phyloP scores from a whole-genome alignment of 2,888 invertebrate species.

The Cataglyphis cursor region DNA sequence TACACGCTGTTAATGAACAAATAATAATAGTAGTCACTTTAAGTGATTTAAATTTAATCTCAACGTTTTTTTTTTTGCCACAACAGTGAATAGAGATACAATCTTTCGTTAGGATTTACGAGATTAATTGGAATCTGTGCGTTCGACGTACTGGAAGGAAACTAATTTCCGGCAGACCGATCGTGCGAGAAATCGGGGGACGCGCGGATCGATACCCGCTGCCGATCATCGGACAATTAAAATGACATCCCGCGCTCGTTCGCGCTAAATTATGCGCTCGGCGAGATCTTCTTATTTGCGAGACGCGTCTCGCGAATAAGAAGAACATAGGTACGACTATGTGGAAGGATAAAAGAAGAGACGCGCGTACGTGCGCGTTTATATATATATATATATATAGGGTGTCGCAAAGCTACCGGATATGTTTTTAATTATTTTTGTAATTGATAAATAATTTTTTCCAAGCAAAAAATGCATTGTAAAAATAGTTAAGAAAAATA shows the following conservation, averaged over 20 bases:
- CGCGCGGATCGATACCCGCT: constrained; percentile 30
- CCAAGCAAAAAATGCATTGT: background rate
- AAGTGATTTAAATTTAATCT: background rate
- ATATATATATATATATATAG: constrained; percentile 1
- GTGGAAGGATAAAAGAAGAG: constrained; percentile 36
- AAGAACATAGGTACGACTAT: constrained; percentile 49
- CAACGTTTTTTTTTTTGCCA: background rate
- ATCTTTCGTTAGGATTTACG: constrained; percentile 4
- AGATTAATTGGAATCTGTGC: constrained; percentile 11
- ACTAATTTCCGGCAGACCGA: constrained; percentile 37
- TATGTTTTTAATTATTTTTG: background rate
- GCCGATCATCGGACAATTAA: constrained; percentile 42
- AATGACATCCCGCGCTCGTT: constrained; percentile 45
- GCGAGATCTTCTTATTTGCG: constrained; percentile 39
- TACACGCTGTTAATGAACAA: background rate
- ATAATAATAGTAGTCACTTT: background rate
- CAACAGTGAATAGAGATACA: background rate
- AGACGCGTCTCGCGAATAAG: constrained; percentile 38
- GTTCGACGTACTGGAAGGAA: background rate
- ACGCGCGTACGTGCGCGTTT: constrained; percentile 15
- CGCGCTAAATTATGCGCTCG: constrained; percentile 46
- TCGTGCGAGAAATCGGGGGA: constrained; percentile 8
- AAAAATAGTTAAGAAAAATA: background rate
- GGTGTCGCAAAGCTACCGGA: background rate
- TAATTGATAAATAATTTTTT: background rate